Conservation (phyloP, 2,888 invertebrate genomes). For the Andrena bucephala region DNA sequence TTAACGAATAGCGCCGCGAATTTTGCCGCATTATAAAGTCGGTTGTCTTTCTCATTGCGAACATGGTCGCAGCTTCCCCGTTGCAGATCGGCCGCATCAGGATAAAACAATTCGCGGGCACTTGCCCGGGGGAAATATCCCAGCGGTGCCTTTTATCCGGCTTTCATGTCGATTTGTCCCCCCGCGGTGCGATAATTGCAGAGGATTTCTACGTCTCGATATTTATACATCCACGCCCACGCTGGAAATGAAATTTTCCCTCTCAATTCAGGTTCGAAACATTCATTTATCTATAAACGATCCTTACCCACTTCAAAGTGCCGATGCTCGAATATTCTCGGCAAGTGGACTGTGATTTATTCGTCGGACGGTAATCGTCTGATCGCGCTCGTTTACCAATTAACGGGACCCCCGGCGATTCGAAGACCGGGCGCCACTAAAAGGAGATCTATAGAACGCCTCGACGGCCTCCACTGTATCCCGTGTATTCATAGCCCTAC, state of each 20-base stretch:
- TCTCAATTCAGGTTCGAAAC: background rate
- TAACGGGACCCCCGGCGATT: conserved; percentile 9
- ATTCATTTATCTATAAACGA: too few species aligned
- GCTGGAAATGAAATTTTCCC: background rate
- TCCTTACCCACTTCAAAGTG: background rate
- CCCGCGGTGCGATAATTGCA: too few species aligned
- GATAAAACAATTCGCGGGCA: background rate
- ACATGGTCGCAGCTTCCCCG: background rate
- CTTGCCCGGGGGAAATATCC: background rate
- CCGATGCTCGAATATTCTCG: background rate
- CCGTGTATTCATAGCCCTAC: conserved; percentile 61
- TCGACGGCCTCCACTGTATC: conserved; percentile 33
- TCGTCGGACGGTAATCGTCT: background rate
- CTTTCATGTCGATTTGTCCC: too few species aligned
- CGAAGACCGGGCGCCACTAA: conserved; percentile 24
- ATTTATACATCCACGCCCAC: too few species aligned
- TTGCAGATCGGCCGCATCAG: background rate
- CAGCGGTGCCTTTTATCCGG: too few species aligned
- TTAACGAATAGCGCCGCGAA: background rate
- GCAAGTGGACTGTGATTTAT: background rate
- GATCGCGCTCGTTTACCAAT: background rate
- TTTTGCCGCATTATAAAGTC: conserved; percentile 1
- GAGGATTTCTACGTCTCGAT: too few species aligned
- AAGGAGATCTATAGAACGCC: conserved; percentile 25
- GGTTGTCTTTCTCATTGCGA: too few species aligned